These are phyloP conservation scores for Dendropsophus ebraccatus DNA, from an alignment of 2,113 vertebrate species.

Conservation along the genomic window DNA sequence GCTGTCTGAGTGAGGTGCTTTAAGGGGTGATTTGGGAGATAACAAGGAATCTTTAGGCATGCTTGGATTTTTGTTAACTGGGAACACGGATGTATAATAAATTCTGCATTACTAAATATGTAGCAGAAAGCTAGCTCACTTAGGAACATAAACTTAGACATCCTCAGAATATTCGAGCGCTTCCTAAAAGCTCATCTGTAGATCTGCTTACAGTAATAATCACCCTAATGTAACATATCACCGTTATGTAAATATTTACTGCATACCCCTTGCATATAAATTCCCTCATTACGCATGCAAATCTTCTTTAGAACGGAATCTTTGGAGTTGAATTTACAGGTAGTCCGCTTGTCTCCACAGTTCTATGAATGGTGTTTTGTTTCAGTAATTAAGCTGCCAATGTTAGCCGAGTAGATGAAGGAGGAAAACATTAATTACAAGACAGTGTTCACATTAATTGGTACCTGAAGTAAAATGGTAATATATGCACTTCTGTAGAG, in stretches of 20 bases:
- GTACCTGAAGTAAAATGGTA: slow-evolving; percentile 30
- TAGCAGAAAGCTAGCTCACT: neutral
- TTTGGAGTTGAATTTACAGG: neutral
- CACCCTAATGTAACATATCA: neutral
- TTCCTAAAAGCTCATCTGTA: neutral
- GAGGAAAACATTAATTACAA: slow-evolving; percentile 49
- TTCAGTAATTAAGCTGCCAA: slow-evolving; percentile 32
- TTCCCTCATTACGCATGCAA: slow-evolving; percentile 17
- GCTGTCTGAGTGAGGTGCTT: no score
- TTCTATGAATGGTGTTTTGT: neutral
- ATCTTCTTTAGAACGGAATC: neutral
- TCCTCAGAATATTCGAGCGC: neutral
- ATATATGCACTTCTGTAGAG: slow-evolving; percentile 8
- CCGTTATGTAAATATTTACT: neutral
- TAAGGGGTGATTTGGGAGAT: no score
- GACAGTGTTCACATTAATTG: slow-evolving; percentile 37
- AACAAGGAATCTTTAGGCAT: no score
- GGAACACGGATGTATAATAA: no score
- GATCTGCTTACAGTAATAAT: neutral
- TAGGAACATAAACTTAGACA: neutral
- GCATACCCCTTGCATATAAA: neutral
- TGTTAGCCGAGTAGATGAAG: slow-evolving; percentile 27
- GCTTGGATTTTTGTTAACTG: no score
- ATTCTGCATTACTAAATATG: neutral
- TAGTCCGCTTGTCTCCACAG: neutral